Conservation (phyloP, 2,888 invertebrate genomes). For the Noctua janthe region DNA sequence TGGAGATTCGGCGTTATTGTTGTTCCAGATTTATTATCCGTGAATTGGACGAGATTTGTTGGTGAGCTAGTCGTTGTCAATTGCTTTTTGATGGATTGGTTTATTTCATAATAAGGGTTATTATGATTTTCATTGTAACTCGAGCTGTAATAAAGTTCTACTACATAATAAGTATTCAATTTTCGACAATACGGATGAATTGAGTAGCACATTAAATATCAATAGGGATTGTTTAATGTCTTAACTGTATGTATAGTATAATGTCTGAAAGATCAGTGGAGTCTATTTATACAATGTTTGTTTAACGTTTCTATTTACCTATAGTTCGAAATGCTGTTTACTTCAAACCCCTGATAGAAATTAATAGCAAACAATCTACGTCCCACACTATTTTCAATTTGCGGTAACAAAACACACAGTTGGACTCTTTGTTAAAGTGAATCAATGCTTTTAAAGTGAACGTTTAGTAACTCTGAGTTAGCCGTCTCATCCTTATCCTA, state of each 20-base stretch:
- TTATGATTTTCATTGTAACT: constrained; percentile 35
- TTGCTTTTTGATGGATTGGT: constrained; percentile 59
- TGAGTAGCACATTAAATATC: constrained; percentile 25
- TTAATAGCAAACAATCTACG: constrained; percentile 50
- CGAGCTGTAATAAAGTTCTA: constrained; percentile 27
- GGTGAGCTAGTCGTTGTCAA: constrained; percentile 50
- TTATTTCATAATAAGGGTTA: constrained; percentile 46
- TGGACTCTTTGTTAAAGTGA: constrained; percentile 50
- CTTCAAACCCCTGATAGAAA: constrained; percentile 50
- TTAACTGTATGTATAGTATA: background rate
- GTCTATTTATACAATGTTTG: constrained; percentile 20
- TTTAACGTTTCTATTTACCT: constrained; percentile 28
- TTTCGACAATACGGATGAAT: constrained; percentile 4
- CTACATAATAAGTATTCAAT: constrained; percentile 16
- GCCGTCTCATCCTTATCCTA: constrained; percentile 65
- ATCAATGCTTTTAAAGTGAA: constrained; percentile 65
- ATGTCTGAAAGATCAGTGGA: constrained; percentile 6
- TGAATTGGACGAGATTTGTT: constrained; percentile 52
- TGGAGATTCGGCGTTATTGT: constrained; percentile 64
- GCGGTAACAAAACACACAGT: constrained; percentile 40
- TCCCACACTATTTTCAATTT: constrained; percentile 50
- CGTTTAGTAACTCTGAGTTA: constrained; percentile 62
- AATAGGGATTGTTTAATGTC: constrained; percentile 9
- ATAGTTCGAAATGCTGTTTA: constrained; percentile 45
- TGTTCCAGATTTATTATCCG: constrained; percentile 60